A percentile compares a stretch with the other conserved stretches of the same genome.
These are phyloP conservation scores for Diachasma alloeum DNA, from an alignment of 1,140 invertebrate species.

Conservation along the genomic window DNA sequence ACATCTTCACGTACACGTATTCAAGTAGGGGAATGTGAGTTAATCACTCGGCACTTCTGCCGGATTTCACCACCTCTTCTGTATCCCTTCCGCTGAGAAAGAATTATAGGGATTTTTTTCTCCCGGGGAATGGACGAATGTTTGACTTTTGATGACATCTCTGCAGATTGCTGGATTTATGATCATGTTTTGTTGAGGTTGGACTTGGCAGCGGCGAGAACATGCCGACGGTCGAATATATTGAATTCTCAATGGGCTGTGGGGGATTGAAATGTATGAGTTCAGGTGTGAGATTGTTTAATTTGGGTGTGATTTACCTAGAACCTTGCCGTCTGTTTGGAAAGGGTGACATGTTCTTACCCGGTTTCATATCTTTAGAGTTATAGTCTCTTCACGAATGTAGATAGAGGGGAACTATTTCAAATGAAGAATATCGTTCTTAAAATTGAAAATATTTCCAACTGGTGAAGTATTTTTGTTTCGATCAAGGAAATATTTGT, in stretches of 20 bases:
- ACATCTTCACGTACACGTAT: slow-evolving; percentile 27
- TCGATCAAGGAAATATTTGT: too few species aligned
- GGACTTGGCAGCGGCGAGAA: not conserved
- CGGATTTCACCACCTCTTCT: not conserved
- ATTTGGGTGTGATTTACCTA: slow-evolving; percentile 19
- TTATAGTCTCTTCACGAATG: not conserved
- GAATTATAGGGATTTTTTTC: not conserved
- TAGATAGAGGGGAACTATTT: not conserved
- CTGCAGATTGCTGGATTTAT: not conserved
- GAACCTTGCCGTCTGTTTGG: slow-evolving; percentile 40
- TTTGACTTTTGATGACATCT: not conserved
- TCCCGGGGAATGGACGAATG: not conserved
- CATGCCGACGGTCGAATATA: not conserved
- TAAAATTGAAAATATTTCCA: too few species aligned
- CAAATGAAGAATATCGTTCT: too few species aligned
- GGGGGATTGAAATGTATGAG: slow-evolving; percentile 12
- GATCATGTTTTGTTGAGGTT: not conserved
- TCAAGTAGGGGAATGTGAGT: slow-evolving; percentile 25
- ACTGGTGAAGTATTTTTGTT: too few species aligned
- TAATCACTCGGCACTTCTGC: slow-evolving; percentile 17
- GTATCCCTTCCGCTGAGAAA: not conserved
- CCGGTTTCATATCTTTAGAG: slow-evolving; percentile 7
- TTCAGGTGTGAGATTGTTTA: slow-evolving; percentile 31
- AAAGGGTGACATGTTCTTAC: slow-evolving; percentile 43
- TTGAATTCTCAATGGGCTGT: not conserved